Evolutionary conservation across 2,888 invertebrate species (phyloP), one percentile per base, ranked within the genome.

Genomic region (Sphaeridia pumilis): DNA sequence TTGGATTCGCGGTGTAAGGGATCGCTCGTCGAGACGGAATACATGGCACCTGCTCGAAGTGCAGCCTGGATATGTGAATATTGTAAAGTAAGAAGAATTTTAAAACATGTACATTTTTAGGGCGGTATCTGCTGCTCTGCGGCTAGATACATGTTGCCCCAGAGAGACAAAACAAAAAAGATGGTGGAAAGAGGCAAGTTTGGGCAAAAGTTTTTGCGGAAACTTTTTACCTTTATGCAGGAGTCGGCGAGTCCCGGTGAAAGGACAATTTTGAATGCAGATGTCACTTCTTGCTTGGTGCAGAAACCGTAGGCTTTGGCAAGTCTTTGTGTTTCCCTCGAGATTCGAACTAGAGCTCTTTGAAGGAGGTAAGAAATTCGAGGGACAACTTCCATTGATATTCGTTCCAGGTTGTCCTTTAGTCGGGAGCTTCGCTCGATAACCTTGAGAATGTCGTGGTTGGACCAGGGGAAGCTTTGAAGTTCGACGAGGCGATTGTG

Each of bases 391-490:
- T 90, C 90, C 59, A 87, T 82, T 17, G 87, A 84, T 60, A 89
- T 79, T 47, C 85, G 76, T 4, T 84, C 81, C 66, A 86, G 80
- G 63, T 83, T 78, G 52, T 87, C 87, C 41, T 83, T 77, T 59
- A 87, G 83, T 14, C 89, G 75, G 0, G 89, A 87, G 7, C 81
- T 78, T 43, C 57, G 56, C 63, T 87, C 84, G 44, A 92, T 75
- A 2, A 87, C 87, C 42, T 85, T 77, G 48, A 84, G 74, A n/a
- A 92, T 82, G 66, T 90, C 90, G 66, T 84, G 83, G 51, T 87
- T 85, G 17, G 86, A 84, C 90, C 90, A 92, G 0, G 90, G 90
- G 31, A 87, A 78, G 67, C 86, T 84, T 66, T 88, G 86, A 3
- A 90, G 75, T 69, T 90, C 90, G 25, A 89, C 88, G 49, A 90